Evolutionary conservation across 2,888 invertebrate genomes (phyloP).

Genomic region (Portevinia maculata): DNA sequence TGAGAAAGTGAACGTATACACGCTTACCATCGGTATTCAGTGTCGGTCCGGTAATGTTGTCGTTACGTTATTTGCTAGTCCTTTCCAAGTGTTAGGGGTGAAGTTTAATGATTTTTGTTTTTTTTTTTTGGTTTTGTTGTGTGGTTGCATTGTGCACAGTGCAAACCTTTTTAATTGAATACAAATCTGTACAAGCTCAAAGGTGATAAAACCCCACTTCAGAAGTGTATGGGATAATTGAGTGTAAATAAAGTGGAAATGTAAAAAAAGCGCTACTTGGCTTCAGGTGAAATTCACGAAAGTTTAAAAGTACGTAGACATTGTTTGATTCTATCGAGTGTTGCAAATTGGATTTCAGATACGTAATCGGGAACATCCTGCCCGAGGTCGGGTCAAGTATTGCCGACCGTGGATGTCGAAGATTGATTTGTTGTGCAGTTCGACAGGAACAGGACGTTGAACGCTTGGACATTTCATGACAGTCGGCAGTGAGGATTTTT

Average conservation of each 20-base stretch:
- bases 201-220: conserved; percentile 16
- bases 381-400: conserved; percentile 40
- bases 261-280: conserved; percentile 53
- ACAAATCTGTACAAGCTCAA: conserved; percentile 37
- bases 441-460: conserved; percentile 20
- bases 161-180: conserved; percentile 52
- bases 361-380: conserved; percentile 40
- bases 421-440: conserved; percentile 11
- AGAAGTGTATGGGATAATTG: conserved; percentile 50
- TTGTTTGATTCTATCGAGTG: conserved; percentile 19
- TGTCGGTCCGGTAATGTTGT: not conserved
- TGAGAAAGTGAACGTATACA: conserved; percentile 42
- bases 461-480: conserved; percentile 57
- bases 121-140: conserved; percentile 6
- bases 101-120: conserved; percentile 47
- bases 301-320: not conserved
- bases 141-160: conserved; percentile 22
- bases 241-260: conserved; percentile 67
- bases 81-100: conserved; percentile 4
- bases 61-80: not conserved
- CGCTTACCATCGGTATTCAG: conserved; percentile 3
- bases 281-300: conserved; percentile 35
- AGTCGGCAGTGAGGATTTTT: conserved; percentile 52
- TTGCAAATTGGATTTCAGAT: conserved; percentile 55
- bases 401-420: conserved; percentile 6